Base-by-base conservation (phyloP, 2,888 invertebrate genomes). In the Gnatocerus cornutus region DNA sequence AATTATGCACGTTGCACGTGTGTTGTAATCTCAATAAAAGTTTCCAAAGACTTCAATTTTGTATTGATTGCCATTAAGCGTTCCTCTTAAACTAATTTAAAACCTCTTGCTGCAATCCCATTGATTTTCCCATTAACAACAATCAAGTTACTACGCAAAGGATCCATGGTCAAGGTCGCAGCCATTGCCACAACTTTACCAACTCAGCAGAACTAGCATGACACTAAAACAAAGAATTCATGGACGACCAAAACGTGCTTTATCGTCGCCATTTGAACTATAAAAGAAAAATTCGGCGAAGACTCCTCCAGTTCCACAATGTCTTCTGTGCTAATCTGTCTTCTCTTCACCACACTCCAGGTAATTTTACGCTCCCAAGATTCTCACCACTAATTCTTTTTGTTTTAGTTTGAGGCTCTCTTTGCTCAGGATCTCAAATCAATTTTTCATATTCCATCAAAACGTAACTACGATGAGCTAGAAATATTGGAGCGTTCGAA, bases 401-500 rank as follows among this genome's bases (percentile, higher is more conserved):
- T 9, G 10, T 55, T 55, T 27, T 21, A 63, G 52, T 30, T 63
- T 29, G 13, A 21, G 8, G 33, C 4, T 9, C 12, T 21, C 7
- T 13, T 29, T 0, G 5, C 41, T 29, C 29, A 43, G 14, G 71
- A 81, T 62, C 72, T 81, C 0, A 71, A 71, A 14, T 65, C 76
- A 39, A 72, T 79, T 4, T 82, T 81, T 63, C 74, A 75, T 45
- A 80, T 80, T 0, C 81, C 81, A 0, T 21, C 29, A 8, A 74
- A 72, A 63, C 73, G 75, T 9, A 77, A 81, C 59, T 78, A 78
- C 58, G 82, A 82, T 48, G 76, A 81, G 52, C 77, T 81, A 10
- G 80, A 81, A 71, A 73, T 82, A 5, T 46, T 80, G 50, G 81
- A 81, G 69, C 67, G 81, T 6, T 77, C 79, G 10, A 79, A 78